Evolutionary conservation across 2,888 invertebrate genomes (phyloP), one percentile per base, ranked within the genome.

Genomic region (Eugnorisma glareosa): DNA sequence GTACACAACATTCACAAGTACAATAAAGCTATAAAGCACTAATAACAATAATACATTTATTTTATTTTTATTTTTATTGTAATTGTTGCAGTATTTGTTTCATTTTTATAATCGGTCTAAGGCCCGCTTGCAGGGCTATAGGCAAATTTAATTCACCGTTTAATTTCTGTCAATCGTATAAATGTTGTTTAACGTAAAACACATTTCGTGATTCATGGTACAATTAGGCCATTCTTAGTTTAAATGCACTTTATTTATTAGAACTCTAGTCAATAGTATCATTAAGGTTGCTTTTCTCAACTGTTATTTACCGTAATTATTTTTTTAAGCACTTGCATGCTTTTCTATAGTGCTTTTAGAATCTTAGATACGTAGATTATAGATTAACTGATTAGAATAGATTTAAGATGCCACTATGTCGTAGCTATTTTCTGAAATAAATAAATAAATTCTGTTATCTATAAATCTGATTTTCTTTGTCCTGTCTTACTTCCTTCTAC

Each of bases 331-430:
- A 80, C 68, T 35, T n/a, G 28, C 31, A 59, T 59, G 43, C 51
- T 69, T 79, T 35, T n/a, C 35, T 15, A 31, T 72, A 67, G 7
- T 31, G 13, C 51, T 81, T 57, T 13, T 45, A 28, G 61, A 54
- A 21, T 57, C 28, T 66, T 70, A 70, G 35, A 67, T 72, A n/a
- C n/a, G n/a, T n/a, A 76, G 57, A 63, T 7, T 57, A n/a, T 43
- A 10, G 5, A 48, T 13, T 73, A 67, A 13, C 45, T 73, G 40
- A 73, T 63, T 63, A 69, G 10, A 31, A 51, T 69, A 66, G 3
- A 28, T 77, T 54, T 40, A 69, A 54, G 31, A 40, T 24, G 64
- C 57, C 61, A 66, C 54, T 24, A 54, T 59, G 35, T 37, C 1
- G 37, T 54, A 51, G 43, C 28, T 0, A 40, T 45, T 77, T n/a